Evolutionary conservation across 2,113 vertebrate genomes (phyloP).

Genomic region (Morphnarchus princeps): DNA sequence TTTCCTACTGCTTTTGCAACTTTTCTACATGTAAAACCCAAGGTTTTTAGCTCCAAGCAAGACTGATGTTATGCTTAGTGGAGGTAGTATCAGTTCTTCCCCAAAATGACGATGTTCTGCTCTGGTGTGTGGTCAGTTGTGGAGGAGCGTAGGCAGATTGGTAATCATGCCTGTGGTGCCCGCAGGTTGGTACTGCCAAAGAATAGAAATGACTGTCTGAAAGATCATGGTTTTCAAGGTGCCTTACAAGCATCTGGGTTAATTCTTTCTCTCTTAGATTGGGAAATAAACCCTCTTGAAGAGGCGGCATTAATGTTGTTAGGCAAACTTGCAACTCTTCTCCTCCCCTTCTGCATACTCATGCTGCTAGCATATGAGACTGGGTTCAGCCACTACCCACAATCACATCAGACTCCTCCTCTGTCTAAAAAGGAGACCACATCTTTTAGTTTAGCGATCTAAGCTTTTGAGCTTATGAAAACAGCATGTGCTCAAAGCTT

Average conservation of each 20-base stretch:
- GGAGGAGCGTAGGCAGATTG: not conserved
- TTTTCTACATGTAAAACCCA: not conserved
- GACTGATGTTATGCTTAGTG: accelerated
- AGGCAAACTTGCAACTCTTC: not conserved
- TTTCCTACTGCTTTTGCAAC: not conserved
- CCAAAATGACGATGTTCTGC: not conserved
- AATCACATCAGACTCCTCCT: not conserved
- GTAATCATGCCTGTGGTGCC: accelerated
- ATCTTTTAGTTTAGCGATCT: not conserved
- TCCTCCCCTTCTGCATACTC: not conserved
- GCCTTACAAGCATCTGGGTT: accelerated
- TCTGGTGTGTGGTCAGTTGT: accelerated
- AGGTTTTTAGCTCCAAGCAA: not conserved
- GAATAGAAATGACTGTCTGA: not conserved
- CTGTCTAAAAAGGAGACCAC: not conserved
- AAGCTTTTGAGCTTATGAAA: not conserved
- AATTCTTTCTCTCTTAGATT: not conserved
- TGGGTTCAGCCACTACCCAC: not conserved
- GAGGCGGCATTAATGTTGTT: accelerated
- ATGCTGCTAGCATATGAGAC: not conserved
- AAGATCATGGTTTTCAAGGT: not conserved
- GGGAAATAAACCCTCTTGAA: not conserved
- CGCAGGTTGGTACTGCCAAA: not conserved
- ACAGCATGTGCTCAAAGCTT: not conserved
- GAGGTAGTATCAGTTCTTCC: not conserved